Conservation (phyloP, 2,888 invertebrate genomes). For the Melinaea menophilus region DNA sequence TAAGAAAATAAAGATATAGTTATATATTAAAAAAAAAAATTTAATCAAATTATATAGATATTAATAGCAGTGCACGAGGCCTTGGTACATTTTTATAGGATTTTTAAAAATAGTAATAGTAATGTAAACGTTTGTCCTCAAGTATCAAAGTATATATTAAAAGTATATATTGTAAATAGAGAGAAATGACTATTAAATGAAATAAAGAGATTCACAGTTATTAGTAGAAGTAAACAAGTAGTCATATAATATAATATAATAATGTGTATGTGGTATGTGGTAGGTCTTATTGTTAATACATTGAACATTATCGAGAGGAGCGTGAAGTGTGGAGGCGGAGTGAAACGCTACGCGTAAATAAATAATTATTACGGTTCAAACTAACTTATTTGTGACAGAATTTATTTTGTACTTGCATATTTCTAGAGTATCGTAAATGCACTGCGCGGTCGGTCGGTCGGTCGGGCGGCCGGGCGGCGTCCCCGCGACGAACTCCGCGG, state of each 20-base stretch:
- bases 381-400: slow-evolving; percentile 8
- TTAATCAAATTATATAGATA: too few species aligned
- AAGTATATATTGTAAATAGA: neutral
- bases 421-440: slow-evolving; percentile 2
- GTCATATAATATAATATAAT: neutral
- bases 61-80: too few species aligned
- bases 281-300: too few species aligned
- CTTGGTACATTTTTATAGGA: too few species aligned
- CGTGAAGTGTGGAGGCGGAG: slow-evolving; percentile 4
- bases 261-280: neutral
- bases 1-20: too few species aligned
- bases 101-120: too few species aligned
- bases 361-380: neutral
- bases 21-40: too few species aligned
- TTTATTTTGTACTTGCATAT: slow-evolving; percentile 2
- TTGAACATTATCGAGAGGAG: neutral
- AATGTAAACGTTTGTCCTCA: too few species aligned
- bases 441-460: neutral
- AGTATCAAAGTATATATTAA: too few species aligned
- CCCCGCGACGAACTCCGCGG: slow-evolving; percentile 2
- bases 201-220: slow-evolving; percentile 1
- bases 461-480: too few species aligned
- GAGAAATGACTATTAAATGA: slow-evolving; percentile 2
- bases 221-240: neutral
- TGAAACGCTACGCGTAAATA: neutral